A percentile compares a stretch with the other conserved stretches of the same genome.
Conservation (phyloP, 2,797 vertebrate genomes). For the Sebastes cheni region DNA sequence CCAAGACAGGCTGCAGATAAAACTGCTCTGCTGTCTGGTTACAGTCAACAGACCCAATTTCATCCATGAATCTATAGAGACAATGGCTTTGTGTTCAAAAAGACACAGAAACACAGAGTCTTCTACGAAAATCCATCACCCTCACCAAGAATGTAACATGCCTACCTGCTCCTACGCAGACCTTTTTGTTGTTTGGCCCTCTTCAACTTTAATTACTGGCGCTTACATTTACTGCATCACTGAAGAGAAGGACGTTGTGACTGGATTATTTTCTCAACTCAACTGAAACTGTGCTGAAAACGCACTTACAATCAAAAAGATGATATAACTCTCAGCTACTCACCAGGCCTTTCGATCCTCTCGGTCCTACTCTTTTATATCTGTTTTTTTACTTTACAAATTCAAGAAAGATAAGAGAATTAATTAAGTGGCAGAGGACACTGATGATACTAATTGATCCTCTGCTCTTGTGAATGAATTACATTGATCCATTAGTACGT, state of each 20-base stretch:
- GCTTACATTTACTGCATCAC: neutral
- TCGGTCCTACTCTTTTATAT: neutral
- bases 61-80: constrained; percentile 13
- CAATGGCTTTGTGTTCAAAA: neutral
- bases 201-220: neutral
- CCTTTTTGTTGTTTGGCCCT: neutral
- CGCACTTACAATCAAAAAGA: neutral
- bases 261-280: neutral
- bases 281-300: neutral
- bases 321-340: neutral
- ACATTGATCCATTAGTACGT: constrained; percentile 40
- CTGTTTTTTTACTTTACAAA: neutral
- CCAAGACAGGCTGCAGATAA: constrained; percentile 44
- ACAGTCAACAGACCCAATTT: constrained; percentile 42
- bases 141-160: neutral
- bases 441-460: constrained; percentile 36
- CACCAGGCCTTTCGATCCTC: neutral
- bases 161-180: neutral
- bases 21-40: constrained; percentile 33
- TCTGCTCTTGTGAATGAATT: constrained; percentile 49
- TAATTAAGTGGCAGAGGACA: constrained; percentile 4
- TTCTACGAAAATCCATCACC: constrained; percentile 7
- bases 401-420: constrained; percentile 10
- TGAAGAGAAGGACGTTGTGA: neutral
- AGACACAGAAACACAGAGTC: neutral